Percentiles rank a stretch among this genome's conserved stretches.
Evolutionary conservation across 2,113 vertebrate species (phyloP).

Genomic region (Tragelaphus buxtoni): DNA sequence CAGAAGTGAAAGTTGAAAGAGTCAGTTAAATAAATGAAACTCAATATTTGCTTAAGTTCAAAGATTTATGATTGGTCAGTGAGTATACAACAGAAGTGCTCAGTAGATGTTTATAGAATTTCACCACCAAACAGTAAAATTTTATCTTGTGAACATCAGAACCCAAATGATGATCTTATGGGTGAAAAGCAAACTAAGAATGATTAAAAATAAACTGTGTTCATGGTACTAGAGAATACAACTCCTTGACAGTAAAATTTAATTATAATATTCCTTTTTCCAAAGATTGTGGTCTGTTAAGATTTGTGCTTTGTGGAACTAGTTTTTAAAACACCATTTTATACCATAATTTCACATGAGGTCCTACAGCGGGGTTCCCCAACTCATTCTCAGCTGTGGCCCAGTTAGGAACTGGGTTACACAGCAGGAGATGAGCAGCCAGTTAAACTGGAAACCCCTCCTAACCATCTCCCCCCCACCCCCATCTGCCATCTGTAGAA

Average conservation of each 20-base stretch:
- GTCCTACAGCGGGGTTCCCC: not conserved
- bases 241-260: not conserved
- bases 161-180: not conserved
- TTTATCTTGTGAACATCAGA: not conserved
- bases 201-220: not conserved
- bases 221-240: not conserved
- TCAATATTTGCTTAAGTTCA: not conserved
- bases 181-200: not conserved
- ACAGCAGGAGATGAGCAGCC: not conserved
- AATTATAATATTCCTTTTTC: not conserved
- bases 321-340: slow-evolving; percentile 10
- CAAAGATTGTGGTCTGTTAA: not conserved
- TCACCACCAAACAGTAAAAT: not conserved
- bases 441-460: not conserved
- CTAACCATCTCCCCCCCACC: fast-evolving
- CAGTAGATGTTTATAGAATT: not conserved
- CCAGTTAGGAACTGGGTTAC: not conserved
- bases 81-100: not conserved
- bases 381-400: not conserved
- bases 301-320: not conserved
- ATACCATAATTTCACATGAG: not conserved
- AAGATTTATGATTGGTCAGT: not conserved
- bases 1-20: not conserved
- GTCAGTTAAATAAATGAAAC: not conserved
- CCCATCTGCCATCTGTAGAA: not conserved